Conservation (phyloP, 2,797 vertebrate species). For the Acanthurus tractus region DNA sequence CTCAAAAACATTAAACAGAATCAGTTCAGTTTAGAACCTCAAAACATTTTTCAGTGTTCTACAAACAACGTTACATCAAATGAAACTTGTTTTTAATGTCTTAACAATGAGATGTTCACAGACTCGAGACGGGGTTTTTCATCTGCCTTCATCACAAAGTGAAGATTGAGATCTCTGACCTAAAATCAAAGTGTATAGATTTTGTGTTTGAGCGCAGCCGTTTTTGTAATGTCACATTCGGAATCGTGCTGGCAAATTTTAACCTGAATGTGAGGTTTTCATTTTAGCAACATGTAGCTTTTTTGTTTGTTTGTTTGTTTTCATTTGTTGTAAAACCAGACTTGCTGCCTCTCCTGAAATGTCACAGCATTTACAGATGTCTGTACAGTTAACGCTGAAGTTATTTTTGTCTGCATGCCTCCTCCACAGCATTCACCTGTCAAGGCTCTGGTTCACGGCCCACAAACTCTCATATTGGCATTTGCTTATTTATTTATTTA, state of each 20-base stretch:
- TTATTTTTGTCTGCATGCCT: constrained; percentile 2
- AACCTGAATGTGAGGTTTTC: not conserved
- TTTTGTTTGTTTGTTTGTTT: not conserved
- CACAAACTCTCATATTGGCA: not conserved
- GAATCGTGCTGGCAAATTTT: not conserved
- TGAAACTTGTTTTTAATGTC: constrained; percentile 10
- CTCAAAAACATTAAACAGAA: constrained; percentile 64
- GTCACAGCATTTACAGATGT: not conserved
- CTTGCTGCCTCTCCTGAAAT: not conserved
- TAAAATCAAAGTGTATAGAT: constrained; percentile 13
- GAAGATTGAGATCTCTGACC: not conserved
- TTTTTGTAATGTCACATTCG: constrained; percentile 3
- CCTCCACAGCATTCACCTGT: not conserved
- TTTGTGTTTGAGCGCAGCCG: not conserved
- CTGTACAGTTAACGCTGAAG: not conserved
- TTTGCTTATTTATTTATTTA: not conserved
- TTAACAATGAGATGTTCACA: constrained; percentile 18
- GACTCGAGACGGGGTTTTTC: not conserved
- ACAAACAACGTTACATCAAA: constrained; percentile 39
- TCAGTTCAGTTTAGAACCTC: constrained; percentile 37
- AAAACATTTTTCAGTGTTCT: constrained; percentile 36
- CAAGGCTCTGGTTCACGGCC: too few species aligned
- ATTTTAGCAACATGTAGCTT: not conserved
- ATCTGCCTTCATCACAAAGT: not conserved
- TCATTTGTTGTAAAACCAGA: not conserved